Evolutionary conservation across 37 sponge, comb jelly and placozoan genomes (phyloP).

Genomic region (Petrosia ficiformis): DNA sequence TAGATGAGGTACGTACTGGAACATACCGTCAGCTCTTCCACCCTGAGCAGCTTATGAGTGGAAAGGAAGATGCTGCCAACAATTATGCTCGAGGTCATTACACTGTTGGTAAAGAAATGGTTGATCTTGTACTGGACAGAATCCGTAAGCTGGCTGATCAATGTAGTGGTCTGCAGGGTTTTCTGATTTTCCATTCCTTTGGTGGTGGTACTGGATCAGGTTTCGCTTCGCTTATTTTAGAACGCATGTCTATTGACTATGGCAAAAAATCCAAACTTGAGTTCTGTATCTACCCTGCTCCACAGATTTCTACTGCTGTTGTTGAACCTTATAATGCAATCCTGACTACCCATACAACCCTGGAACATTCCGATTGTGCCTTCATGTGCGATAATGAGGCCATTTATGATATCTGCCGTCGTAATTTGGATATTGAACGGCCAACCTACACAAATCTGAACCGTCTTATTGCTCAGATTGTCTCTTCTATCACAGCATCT

Average conservation of each 20-base stretch:
- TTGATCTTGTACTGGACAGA: conserved; percentile 71
- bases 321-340: conserved; percentile 95
- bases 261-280: conserved; percentile 92
- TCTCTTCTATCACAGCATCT: conserved; percentile 96
- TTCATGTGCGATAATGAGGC: conserved; percentile 99
- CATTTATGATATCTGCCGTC: conserved; percentile 88
- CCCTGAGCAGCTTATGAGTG: conserved; percentile 86
- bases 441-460: conserved; percentile 78
- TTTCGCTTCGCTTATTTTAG: conserved; percentile 88
- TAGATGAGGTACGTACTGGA: conserved; percentile 89
- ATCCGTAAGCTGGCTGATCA: conserved; percentile 87
- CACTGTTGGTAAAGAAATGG: conserved; percentile 79
- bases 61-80: conserved; percentile 92
- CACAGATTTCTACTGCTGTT: conserved; percentile 90
- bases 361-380: conserved; percentile 93
- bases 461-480: conserved; percentile 83
- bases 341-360: conserved; percentile 83
- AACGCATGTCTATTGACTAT: conserved; percentile 90
- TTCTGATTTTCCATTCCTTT: conserved; percentile 90
- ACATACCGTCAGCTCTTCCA: conserved; percentile 89
- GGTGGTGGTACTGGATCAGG: conserved; percentile 96
- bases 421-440: conserved; percentile 84
- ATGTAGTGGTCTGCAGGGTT: conserved; percentile 91
- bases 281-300: conserved; percentile 92
- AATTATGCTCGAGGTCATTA: conserved; percentile 94